These are phyloP conservation scores for Anthopleura xanthogrammica DNA, from an alignment of 92 coral and sea anemone genomes.

Conservation along the genomic window DNA sequence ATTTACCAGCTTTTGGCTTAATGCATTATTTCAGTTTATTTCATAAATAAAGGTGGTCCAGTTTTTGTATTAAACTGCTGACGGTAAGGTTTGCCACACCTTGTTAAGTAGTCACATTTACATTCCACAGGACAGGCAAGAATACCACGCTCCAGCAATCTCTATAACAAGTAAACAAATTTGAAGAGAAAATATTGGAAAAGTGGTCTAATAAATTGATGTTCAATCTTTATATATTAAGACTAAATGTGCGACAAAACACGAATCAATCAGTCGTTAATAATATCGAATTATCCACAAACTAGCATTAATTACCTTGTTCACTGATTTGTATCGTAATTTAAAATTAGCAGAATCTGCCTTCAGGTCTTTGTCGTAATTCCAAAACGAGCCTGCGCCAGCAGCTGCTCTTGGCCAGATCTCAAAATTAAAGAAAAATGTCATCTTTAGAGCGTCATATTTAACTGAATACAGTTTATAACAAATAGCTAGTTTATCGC, in stretches of 20 bases:
- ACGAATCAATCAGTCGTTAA: too few relatives aligned
- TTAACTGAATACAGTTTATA: too few relatives aligned
- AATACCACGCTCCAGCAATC: not conserved
- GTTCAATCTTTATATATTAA: not conserved
- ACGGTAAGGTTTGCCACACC: slow-evolving; percentile 61
- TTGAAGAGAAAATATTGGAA: too few relatives aligned
- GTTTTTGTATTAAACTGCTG: not conserved
- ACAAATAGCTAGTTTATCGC: too few relatives aligned
- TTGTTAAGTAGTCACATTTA: slow-evolving; percentile 57
- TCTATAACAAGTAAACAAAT: not conserved
- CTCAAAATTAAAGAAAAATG: slow-evolving; percentile 11
- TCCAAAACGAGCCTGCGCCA: slow-evolving; percentile 84
- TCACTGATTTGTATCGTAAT: slow-evolving; percentile 33
- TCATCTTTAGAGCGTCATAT: too few relatives aligned
- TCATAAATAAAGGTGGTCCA: too few relatives aligned
- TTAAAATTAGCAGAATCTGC: slow-evolving; percentile 50
- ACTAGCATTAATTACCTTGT: slow-evolving; percentile 36
- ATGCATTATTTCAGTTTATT: too few relatives aligned
- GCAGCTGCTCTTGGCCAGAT: slow-evolving; percentile 72
- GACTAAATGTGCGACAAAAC: too few relatives aligned
- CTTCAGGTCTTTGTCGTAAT: slow-evolving; percentile 38
- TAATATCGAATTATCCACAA: too few relatives aligned
- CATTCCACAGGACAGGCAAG: slow-evolving; percentile 35
- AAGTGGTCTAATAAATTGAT: not conserved
- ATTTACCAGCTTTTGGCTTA: too few relatives aligned